Base-by-base conservation (phyloP, 2,888 invertebrate species). In the Ormyrus nitidulus region DNA sequence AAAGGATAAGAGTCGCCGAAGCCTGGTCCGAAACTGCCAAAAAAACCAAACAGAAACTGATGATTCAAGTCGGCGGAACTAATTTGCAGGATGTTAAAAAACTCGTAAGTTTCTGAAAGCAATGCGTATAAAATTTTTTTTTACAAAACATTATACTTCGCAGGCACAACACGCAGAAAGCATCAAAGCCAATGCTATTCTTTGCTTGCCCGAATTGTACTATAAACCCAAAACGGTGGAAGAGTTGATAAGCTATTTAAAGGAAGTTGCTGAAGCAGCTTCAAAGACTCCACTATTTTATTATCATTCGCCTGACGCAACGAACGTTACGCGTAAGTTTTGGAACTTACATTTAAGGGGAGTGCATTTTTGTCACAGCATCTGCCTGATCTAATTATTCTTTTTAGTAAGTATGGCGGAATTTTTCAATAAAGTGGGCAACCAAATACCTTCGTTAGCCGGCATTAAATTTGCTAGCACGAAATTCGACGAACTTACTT, bases 381-480 rank as follows among this genome's bases (percentile, higher is more conserved):
- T 13, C 2, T 19, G 19, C 2, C 19, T 48, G 46, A n/a, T 11
- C 19, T 61, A 56, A 46, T 56, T 6, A 49, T n/a, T 11, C 4
- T 54, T 91, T 91, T 46, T 87, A 96, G 95, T 96, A 70, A 92
- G 94, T 84, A 95, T 96, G 95, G 94, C 93, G 59, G 90, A 93
- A 48, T 95, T 95, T 85, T 92, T 95, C 56, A 91, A 92, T 11
- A 92, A 93, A 51, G 94, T 95, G 0, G 92, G 92, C 0, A 91
- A 91, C 5, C 88, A 91, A 76, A 93, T 97, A 66, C 94, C 96
- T 0, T 95, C 94, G 72, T 95, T 97, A 86, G 93, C 92, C 79
- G 97, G 97, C 2, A 92, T 96, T 19, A 97, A 97, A 89, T 96
- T 95, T 87, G 96, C 96, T 0, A 94, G 94, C 8, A 93, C 93